Base-by-base conservation (phyloP, 2,797 vertebrate genomes). In the Cuniculus paca region DNA sequence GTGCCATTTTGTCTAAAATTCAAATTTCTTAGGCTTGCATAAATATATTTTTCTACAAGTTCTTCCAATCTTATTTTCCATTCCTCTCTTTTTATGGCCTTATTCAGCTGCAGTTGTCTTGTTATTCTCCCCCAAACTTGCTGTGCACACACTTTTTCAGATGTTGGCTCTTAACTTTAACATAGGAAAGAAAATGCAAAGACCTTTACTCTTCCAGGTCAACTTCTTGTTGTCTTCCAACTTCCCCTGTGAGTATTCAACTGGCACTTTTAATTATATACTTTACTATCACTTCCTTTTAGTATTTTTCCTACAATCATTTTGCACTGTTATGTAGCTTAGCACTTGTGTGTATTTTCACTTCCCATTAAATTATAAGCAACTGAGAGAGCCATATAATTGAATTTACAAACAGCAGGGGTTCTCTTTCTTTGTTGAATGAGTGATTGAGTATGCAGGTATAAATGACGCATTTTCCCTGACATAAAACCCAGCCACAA, bases 401-500 rank as follows among this genome's bases (percentile, higher is more conserved):
- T 96, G 95, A 95, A 89, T 95, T 91, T 89, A 68, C 48, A 93
- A 84, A 92, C 58, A 96, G 56, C 61, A 88, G 72, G 80, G 42
- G 0, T 14, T 94, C 56, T 82, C 50, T 48, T 0, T 86, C 52
- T 68, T 80, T 94, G 42, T 80, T 36, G 56, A 96, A 85, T 95
- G 80, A 95, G 52, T 92, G 79, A 91, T 84, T 79, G 31, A 42
- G 24, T 6, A 34, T 86, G 4, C 70, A 50, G 83, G 56, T 70
- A 79, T 79, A 94, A 94, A 34, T 83, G 72, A 92, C 34, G 80
- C 56, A 83, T 91, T 97, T 97, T 94, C 50, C 50, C 42, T 94
- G 28, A 58, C 65, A 83, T 89, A 78, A 74, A 92, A 75, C 24
- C 20, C 68, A 82, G 20, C 10, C 39, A 94, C 70, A 83, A 79